Percentiles rank a stretch among this genome's conserved stretches.
Evolutionary conservation across 2,797 vertebrate species (phyloP).

Genomic region (Lycodopsis pacificus): DNA sequence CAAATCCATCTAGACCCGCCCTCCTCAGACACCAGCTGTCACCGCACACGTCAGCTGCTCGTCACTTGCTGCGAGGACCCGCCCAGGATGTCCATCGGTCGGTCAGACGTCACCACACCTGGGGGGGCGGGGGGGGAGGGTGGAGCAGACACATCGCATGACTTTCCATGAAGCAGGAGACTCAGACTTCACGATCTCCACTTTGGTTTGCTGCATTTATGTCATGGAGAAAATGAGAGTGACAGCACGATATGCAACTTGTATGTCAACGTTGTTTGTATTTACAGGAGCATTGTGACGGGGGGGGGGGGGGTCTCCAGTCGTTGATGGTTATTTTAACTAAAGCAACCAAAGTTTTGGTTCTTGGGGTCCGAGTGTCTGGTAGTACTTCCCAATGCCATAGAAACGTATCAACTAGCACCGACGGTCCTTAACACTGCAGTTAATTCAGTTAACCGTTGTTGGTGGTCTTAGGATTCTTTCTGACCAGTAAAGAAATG

Average conservation of each 20-base stretch:
- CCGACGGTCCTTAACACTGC: neutral
- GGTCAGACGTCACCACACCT: slow-evolving; percentile 5
- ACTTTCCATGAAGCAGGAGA: slow-evolving; percentile 4
- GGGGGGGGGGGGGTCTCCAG: too few relatives aligned
- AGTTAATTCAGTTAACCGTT: too few relatives aligned
- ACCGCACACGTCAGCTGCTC: slow-evolving; percentile 31
- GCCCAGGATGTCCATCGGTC: slow-evolving; percentile 1
- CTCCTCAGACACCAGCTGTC: slow-evolving; percentile 14
- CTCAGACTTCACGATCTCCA: neutral
- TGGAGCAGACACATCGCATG: slow-evolving; percentile 4
- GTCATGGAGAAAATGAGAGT: slow-evolving; percentile 27
- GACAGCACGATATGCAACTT: neutral
- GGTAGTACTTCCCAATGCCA: neutral
- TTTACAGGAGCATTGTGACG: neutral
- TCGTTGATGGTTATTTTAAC: neutral
- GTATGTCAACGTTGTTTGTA: neutral
- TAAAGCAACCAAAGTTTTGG: neutral
- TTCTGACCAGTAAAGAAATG: neutral
- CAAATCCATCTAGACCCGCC: slow-evolving; percentile 91
- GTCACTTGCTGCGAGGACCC: slow-evolving; percentile 21
- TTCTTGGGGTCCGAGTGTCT: neutral
- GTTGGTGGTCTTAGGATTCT: neutral
- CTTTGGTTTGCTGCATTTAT: slow-evolving; percentile 32
- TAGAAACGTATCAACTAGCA: neutral
- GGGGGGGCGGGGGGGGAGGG: neutral